Conservation (phyloP, 2,113 vertebrate species). For the Oreotragus oreotragus region DNA sequence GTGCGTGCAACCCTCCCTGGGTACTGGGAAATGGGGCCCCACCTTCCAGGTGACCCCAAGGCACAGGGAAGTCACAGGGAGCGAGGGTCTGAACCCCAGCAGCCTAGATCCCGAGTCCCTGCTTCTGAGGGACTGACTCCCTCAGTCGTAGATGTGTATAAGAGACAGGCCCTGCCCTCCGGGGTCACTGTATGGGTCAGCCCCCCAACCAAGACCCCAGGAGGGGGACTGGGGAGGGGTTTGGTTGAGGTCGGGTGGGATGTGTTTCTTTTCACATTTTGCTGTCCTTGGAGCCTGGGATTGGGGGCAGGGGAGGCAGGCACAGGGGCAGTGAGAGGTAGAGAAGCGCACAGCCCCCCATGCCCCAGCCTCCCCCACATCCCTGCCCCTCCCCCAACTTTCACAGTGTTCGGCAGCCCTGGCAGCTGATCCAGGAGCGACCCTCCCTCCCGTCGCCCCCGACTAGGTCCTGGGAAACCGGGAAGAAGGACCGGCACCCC, state of each 20-base stretch:
- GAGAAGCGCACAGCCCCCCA: not conserved
- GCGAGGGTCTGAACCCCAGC: not conserved
- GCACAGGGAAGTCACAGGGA: not conserved
- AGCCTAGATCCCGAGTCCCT: not conserved
- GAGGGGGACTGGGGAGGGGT: not conserved
- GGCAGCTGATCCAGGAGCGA: not conserved
- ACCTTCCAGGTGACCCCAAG: not conserved
- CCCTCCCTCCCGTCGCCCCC: not conserved
- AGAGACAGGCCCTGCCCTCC: not conserved
- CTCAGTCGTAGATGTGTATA: too few relatives aligned
- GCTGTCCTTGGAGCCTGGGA: constrained; percentile 21
- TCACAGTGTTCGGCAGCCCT: constrained; percentile 67
- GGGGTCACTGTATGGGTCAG: not conserved
- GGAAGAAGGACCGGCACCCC: not conserved
- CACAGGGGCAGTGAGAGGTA: constrained; percentile 40
- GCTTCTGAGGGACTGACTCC: not conserved
- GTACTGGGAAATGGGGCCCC: not conserved
- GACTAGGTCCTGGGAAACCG: not conserved
- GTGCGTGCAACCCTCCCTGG: fast-evolving
- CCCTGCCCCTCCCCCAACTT: not conserved
- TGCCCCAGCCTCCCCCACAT: not conserved
- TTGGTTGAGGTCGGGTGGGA: not conserved
- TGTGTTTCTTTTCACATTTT: constrained; percentile 67
- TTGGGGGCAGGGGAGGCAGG: not conserved
- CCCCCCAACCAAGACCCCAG: not conserved